These are phyloP conservation scores for Orthonychiurus folsomi DNA, from an alignment of 2,888 invertebrate genomes.

Conservation along the genomic window DNA sequence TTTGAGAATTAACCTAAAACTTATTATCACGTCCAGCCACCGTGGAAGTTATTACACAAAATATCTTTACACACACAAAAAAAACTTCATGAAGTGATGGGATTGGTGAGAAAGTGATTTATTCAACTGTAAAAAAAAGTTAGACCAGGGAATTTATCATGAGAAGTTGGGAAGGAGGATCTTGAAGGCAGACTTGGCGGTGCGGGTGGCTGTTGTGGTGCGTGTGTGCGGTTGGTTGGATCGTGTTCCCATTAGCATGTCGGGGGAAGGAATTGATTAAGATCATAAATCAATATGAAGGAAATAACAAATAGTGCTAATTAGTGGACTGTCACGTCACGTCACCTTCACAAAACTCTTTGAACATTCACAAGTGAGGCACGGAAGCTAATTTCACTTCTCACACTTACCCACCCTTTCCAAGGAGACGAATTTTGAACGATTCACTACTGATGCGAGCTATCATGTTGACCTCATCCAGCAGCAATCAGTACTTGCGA, in stretches of 20 bases:
- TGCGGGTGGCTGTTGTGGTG: neutral
- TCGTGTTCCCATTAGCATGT: too few relatives aligned
- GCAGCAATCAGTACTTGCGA: constrained; percentile 74
- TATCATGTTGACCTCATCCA: constrained; percentile 34
- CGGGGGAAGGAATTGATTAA: constrained; percentile 22
- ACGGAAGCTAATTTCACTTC: too few relatives aligned
- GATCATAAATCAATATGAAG: constrained; percentile 21
- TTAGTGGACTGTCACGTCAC: constrained; percentile 12
- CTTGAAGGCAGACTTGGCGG: too few relatives aligned
- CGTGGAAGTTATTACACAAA: too few relatives aligned
- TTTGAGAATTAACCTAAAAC: too few relatives aligned
- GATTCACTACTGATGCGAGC: too few relatives aligned
- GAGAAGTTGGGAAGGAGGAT: neutral
- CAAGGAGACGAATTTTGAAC: too few relatives aligned
- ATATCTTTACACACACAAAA: too few relatives aligned
- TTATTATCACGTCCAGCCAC: too few relatives aligned
- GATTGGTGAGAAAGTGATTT: neutral
- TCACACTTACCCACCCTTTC: too few relatives aligned
- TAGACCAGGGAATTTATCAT: neutral
- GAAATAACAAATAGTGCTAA: constrained; percentile 23
- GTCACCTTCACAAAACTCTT: constrained; percentile 9
- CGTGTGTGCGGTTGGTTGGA: too few relatives aligned
- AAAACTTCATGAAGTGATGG: too few relatives aligned
- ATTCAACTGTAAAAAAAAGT: neutral
- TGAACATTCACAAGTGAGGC: constrained; percentile 6